phyloP scores from a whole-genome alignment of 2,888 invertebrate genomes.

The Marasmarcha lunaedactyla region DNA sequence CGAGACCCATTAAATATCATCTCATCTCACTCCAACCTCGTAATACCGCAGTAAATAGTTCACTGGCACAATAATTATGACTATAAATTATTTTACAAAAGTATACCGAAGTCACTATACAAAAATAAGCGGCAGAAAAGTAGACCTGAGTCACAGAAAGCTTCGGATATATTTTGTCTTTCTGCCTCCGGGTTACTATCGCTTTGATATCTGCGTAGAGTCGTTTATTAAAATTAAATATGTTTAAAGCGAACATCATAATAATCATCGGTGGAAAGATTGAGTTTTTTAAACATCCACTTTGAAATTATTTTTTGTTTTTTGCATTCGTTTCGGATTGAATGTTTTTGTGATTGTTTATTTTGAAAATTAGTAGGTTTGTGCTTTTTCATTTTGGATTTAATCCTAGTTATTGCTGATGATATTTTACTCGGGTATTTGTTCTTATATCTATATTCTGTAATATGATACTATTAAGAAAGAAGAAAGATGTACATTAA shows the following conservation, averaged over 20 bases:
- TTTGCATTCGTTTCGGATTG: no score
- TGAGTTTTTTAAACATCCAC: neutral
- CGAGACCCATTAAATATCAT: neutral
- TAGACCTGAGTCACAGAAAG: neutral
- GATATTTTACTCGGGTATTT: no score
- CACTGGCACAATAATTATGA: slow-evolving; percentile 1
- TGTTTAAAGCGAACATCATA: neutral
- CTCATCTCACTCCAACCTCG: neutral
- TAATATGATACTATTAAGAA: no score
- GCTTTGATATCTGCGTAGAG: neutral
- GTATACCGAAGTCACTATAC: neutral
- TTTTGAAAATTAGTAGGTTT: no score
- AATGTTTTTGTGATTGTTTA: no score
- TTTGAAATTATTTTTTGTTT: no score
- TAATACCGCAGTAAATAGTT: slow-evolving; percentile 1
- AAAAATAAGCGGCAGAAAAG: neutral
- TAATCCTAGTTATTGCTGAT: no score
- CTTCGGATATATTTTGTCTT: neutral
- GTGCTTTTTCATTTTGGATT: no score
- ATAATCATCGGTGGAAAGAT: neutral
- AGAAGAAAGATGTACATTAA: no score
- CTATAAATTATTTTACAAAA: neutral
- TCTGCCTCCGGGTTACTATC: neutral
- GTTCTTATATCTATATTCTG: no score
- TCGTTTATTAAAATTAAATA: slow-evolving; percentile 1